Percentiles rank a stretch among this genome's conserved stretches.
These are phyloP conservation scores for Abscondita cerata DNA, from an alignment of 2,888 invertebrate genomes.

Conservation along the genomic window DNA sequence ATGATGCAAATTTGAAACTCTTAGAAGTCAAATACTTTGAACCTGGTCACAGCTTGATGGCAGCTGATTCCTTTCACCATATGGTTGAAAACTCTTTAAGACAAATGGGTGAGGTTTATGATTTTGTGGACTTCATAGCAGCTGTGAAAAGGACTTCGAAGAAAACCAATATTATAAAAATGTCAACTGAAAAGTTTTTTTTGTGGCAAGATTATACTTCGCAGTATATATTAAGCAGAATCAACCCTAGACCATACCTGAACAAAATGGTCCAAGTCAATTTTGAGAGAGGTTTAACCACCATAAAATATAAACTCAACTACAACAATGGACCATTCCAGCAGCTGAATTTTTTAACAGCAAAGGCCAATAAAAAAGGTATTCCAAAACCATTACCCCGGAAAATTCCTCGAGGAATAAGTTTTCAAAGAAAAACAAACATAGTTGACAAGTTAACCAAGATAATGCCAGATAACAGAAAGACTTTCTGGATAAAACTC, in stretches of 20 bases:
- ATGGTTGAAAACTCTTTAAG: constrained; percentile 23
- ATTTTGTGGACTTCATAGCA: constrained; percentile 20
- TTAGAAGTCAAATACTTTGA: constrained; percentile 31
- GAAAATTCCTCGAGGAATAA: constrained; percentile 4
- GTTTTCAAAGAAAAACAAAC: constrained; percentile 4
- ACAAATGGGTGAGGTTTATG: constrained; percentile 23
- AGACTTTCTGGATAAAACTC: not conserved
- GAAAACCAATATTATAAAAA: constrained; percentile 10
- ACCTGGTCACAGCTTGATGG: constrained; percentile 31
- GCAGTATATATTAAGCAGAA: constrained; percentile 28
- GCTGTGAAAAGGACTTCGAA: constrained; percentile 13
- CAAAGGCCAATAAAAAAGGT: constrained; percentile 4
- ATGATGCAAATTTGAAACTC: constrained; percentile 20
- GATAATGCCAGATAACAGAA: not conserved
- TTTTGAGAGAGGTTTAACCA: constrained; percentile 9
- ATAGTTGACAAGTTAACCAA: not conserved
- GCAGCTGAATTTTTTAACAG: constrained; percentile 7
- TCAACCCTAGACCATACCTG: constrained; percentile 24
- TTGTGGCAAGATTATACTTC: constrained; percentile 24
- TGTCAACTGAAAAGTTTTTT: constrained; percentile 18
- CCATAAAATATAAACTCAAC: not conserved
- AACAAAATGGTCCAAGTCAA: constrained; percentile 23
- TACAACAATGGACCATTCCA: not conserved
- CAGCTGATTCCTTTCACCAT: constrained; percentile 33
- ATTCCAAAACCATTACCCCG: constrained; percentile 4